phyloP scores from a whole-genome alignment of 2,797 vertebrate species.

The Acipenser transmontanus region DNA sequence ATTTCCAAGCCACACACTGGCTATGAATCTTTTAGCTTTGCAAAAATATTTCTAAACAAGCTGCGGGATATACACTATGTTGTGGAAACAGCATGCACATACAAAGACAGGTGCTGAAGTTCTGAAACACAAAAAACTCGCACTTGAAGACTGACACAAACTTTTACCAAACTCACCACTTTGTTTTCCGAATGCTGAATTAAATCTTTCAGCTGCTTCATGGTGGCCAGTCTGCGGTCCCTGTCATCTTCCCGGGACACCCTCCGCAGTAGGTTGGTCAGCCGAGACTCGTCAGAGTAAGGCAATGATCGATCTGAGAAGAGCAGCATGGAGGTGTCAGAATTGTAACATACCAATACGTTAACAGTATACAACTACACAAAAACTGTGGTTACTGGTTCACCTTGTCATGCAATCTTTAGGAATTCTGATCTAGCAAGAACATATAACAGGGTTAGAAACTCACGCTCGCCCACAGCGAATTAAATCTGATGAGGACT shows the following conservation, averaged over 20 bases:
- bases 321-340: not conserved
- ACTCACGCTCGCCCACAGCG: no score
- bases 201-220: conserved; percentile 97
- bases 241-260: conserved; percentile 97
- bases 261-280: conserved; percentile 97
- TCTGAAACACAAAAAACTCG: not conserved
- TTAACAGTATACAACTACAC: no score
- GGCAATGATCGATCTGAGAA: conserved; percentile 87
- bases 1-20: conserved; percentile 3
- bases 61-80: no score
- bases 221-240: conserved; percentile 92
- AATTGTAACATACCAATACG: no score
- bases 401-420: no score
- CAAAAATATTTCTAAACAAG: not conserved
- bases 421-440: no score
- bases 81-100: not conserved
- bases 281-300: conserved; percentile 97
- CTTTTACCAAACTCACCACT: conserved; percentile 65
- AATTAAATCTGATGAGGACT: no score
- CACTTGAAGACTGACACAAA: not conserved
- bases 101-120: not conserved
- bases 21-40: not conserved
- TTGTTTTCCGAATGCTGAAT: conserved; percentile 97
- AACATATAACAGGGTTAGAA: no score
- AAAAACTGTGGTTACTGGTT: no score